These are phyloP conservation scores for Amblyopsis hoosieri DNA, from an alignment of 2,797 vertebrate species.

Conservation along the genomic window DNA sequence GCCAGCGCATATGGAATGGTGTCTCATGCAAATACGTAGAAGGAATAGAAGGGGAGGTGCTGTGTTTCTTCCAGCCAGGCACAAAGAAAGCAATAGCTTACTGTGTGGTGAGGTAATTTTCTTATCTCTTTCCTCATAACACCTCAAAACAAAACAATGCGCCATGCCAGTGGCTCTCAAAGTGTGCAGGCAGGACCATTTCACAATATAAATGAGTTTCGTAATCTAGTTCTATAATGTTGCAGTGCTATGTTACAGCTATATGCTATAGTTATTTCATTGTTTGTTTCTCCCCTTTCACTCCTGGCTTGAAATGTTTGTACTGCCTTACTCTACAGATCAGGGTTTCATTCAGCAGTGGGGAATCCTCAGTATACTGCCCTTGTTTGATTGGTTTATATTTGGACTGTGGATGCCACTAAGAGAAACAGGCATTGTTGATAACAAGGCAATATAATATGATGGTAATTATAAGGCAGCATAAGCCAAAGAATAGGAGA, in stretches of 20 bases:
- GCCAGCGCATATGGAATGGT: slow-evolving; percentile 72
- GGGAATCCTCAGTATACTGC: slow-evolving; percentile 17
- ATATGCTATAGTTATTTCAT: too few relatives aligned
- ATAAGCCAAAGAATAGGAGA: slow-evolving; percentile 57
- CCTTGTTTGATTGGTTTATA: slow-evolving; percentile 41
- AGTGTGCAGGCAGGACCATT: neutral
- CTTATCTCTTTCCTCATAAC: slow-evolving; percentile 21
- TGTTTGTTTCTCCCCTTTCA: too few relatives aligned
- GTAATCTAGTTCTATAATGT: too few relatives aligned
- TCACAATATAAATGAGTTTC: too few relatives aligned
- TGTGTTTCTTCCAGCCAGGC: slow-evolving; percentile 9
- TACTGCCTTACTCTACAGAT: neutral
- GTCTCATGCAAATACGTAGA: slow-evolving; percentile 77
- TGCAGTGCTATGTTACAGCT: too few relatives aligned
- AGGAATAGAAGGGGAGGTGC: slow-evolving; percentile 31
- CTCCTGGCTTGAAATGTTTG: too few relatives aligned
- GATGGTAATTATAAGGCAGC: slow-evolving; percentile 23
- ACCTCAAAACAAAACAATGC: slow-evolving; percentile 1
- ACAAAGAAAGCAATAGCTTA: slow-evolving; percentile 4
- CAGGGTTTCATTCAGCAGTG: neutral
- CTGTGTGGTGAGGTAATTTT: slow-evolving; percentile 12
- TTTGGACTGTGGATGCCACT: slow-evolving; percentile 11
- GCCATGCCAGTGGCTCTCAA: slow-evolving; percentile 9
- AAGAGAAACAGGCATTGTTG: slow-evolving; percentile 19
- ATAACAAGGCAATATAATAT: slow-evolving; percentile 21